phyloP scores from a whole-genome alignment of 2,888 invertebrate species.

The Tuta absoluta region DNA sequence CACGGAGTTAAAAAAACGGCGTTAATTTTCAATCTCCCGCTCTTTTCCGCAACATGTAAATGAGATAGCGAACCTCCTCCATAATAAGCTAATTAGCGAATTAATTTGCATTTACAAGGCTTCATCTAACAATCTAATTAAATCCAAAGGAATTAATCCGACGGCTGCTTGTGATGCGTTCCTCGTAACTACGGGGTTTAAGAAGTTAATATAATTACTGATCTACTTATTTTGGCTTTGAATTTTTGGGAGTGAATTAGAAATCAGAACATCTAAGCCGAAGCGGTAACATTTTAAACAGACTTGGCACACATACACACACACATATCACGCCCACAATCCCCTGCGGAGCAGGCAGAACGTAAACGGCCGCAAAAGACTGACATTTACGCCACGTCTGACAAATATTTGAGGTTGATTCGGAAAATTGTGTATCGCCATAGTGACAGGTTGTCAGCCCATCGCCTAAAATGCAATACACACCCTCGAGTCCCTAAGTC shows the following conservation, averaged over 20 bases:
- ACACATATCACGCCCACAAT: too few relatives aligned
- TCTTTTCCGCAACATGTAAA: background rate
- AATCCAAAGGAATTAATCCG: background rate
- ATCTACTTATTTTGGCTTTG: too few relatives aligned
- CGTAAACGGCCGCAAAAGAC: too few relatives aligned
- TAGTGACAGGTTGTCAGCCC: too few relatives aligned
- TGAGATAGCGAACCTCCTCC: background rate
- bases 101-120: slow-evolving; percentile 11
- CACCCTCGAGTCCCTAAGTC: too few relatives aligned
- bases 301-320: too few relatives aligned
- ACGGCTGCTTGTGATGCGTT: background rate
- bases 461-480: too few relatives aligned
- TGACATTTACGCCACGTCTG: too few relatives aligned
- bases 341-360: too few relatives aligned
- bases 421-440: too few relatives aligned
- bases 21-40: background rate
- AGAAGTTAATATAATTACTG: background rate
- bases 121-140: slow-evolving; percentile 15
- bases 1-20: background rate
- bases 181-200: background rate
- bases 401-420: too few relatives aligned
- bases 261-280: background rate
- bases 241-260: background rate
- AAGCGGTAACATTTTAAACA: too few relatives aligned
- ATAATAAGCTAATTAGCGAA: slow-evolving; percentile 9